These are phyloP conservation scores for Coregonus sp. DNA, from an alignment of 2,797 vertebrate species.

Conservation along the genomic window DNA sequence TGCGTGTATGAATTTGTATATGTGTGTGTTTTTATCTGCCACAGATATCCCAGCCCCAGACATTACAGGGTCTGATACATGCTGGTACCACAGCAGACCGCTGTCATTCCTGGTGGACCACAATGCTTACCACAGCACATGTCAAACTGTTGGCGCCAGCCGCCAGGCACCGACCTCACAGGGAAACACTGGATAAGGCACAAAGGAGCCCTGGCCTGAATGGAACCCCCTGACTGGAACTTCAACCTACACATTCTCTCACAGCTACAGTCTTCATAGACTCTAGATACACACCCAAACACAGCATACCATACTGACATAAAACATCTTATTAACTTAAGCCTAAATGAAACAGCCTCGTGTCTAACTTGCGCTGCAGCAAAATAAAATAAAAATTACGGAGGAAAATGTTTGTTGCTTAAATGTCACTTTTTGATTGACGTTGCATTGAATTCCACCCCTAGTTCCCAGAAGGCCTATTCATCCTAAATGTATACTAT, in stretches of 20 bases:
- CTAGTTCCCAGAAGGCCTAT: neutral
- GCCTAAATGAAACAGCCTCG: neutral
- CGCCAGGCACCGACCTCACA: conserved; percentile 56
- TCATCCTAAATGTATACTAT: no score
- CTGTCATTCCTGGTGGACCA: conserved; percentile 55
- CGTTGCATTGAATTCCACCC: neutral
- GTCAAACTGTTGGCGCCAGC: conserved; percentile 27
- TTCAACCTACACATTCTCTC: conserved; percentile 27
- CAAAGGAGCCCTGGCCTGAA: conserved; percentile 40
- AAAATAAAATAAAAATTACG: no score
- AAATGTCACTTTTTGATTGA: neutral
- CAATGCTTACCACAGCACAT: conserved; percentile 36
- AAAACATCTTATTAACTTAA: neutral
- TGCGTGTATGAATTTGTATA: neutral
- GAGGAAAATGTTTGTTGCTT: no score
- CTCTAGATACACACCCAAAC: neutral
- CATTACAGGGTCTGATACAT: conserved; percentile 56
- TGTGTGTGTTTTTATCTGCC: conserved; percentile 45
- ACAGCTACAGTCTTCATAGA: neutral
- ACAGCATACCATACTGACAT: neutral
- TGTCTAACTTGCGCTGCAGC: no score
- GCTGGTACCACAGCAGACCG: conserved; percentile 58
- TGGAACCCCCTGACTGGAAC: neutral
- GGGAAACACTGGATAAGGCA: conserved; percentile 31
- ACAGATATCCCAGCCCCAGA: conserved; percentile 48